Percentiles rank a stretch among this genome's conserved stretches.
These are phyloP conservation scores for Sycophaga agraensis DNA, from an alignment of 1,140 invertebrate genomes.

Conservation along the genomic window DNA sequence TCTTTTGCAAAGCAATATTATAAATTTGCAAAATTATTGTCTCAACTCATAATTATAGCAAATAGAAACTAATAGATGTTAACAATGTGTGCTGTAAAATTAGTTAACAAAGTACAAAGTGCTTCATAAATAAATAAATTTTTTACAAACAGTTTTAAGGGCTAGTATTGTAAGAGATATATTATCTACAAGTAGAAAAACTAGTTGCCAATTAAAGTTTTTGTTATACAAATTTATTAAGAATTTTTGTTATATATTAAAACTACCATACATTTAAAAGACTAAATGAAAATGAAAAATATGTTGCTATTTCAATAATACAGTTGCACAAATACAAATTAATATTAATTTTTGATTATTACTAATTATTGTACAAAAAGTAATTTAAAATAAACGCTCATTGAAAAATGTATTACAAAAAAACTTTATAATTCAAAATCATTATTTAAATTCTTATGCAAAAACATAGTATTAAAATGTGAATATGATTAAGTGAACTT, in stretches of 20 bases:
- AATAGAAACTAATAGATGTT: constrained; percentile 8
- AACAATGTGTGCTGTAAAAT: constrained; percentile 3
- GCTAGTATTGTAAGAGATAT: constrained; percentile 1
- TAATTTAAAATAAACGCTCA: background rate
- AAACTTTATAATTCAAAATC: background rate
- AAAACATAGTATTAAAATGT: background rate
- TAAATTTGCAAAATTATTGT: constrained; percentile 7
- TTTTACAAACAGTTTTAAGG: constrained; percentile 12
- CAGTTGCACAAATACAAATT: constrained; percentile 9
- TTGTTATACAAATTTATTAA: constrained; percentile 9
- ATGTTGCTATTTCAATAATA: constrained; percentile 18
- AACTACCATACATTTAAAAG: background rate
- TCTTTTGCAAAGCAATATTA: background rate
- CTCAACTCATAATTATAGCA: background rate
- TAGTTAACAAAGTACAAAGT: constrained; percentile 16
- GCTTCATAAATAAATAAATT: constrained; percentile 13
- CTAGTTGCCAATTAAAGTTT: constrained; percentile 25
- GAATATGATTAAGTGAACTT: background rate
- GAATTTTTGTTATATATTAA: background rate
- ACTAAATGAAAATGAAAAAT: constrained; percentile 3
- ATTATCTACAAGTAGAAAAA: background rate
- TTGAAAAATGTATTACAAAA: background rate
- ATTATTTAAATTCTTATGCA: background rate
- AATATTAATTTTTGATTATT: background rate
- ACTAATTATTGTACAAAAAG: constrained; percentile 9